Base-by-base conservation (phyloP, 1,140 invertebrate genomes). In the Drosophila micromelanica region DNA sequence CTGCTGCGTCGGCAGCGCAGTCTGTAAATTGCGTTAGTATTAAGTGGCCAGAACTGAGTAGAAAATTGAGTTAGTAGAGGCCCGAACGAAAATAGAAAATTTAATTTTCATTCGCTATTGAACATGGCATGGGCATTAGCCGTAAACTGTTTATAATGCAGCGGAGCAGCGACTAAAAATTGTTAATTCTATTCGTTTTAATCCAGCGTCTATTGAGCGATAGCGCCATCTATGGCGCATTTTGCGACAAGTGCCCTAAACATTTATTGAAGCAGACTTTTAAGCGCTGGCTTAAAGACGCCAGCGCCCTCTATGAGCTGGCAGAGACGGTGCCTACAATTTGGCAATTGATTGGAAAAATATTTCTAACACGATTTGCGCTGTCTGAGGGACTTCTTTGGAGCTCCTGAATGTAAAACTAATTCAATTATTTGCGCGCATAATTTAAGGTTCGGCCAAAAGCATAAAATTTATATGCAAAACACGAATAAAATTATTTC, bases 381-480 rank as follows among this genome's bases (percentile, higher is more conserved):
- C 27, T 27, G 27, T 5, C 27, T 27, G 27, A 27, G 27, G 27
- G 27, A 1, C 23, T 27, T 6, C 1, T 11, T 15, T 13, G 11
- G n/a, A 48, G 17, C 13, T 54, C 30, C 3, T 23, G 23, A 42
- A 51, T 65, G 54, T 59, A 48, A 80, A 89, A 89, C 79, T 84
- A 89, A 89, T 89, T 89, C 84, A 89, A 89, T 89, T 89, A 89
- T 89, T 89, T 89, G 73, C 70, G 63, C 76, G 82, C 84, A 89
- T 89, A 89, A 89, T 89, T 89, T 80, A 63, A 59, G 63, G 27
- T 37, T 74, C 51, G 56, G 15, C 30, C 23, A 40, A 80, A 70
- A 89, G 52, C 85, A 84, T 72, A 60, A 89, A 89, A 89, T 89
- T 89, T 89, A 89, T 89, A 89, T 89, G 84, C 84, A 89, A 89